These are phyloP conservation scores for Nothobranchius kuhntae DNA, from an alignment of 2,113 vertebrate genomes.

Conservation along the genomic window DNA sequence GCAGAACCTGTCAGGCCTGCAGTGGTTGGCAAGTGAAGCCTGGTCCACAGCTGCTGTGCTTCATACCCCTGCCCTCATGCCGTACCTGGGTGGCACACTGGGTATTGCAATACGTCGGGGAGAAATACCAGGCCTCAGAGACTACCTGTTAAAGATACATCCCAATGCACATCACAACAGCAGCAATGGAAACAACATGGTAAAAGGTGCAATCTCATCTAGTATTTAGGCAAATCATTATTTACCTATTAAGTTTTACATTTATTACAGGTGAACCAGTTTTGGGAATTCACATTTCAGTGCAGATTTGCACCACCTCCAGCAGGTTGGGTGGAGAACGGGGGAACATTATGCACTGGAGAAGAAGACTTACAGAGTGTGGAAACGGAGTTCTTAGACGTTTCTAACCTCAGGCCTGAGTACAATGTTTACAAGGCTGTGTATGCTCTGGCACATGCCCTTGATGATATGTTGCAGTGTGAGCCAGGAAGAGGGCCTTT, in stretches of 20 bases:
- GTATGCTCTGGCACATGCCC: conserved; percentile 59
- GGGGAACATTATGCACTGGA: conserved; percentile 54
- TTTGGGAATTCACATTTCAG: conserved; percentile 56
- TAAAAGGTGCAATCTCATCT: neutral
- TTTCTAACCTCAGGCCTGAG: conserved; percentile 60
- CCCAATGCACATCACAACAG: conserved; percentile 22
- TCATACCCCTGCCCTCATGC: conserved; percentile 37
- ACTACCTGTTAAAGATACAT: conserved; percentile 28
- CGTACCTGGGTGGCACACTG: conserved; percentile 44
- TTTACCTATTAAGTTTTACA: no score
- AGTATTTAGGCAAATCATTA: no score
- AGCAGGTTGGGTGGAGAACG: conserved; percentile 22
- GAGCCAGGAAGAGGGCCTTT: conserved; percentile 14
- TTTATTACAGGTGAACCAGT: conserved; percentile 42
- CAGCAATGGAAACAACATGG: conserved; percentile 21
- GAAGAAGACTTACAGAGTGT: conserved; percentile 55
- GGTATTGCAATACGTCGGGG: conserved; percentile 67
- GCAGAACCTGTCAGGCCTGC: conserved; percentile 67
- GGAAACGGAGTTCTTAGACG: conserved; percentile 50
- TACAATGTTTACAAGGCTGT: conserved; percentile 80
- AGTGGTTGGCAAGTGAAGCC: conserved; percentile 70
- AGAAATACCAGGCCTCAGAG: conserved; percentile 48
- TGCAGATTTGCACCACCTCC: conserved; percentile 42
- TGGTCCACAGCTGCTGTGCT: conserved; percentile 41
- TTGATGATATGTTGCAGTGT: conserved; percentile 42